Evolutionary conservation across 2,113 vertebrate genomes (phyloP), one percentile per base, ranked within the genome.

Genomic region (Nesoenas mayeri): DNA sequence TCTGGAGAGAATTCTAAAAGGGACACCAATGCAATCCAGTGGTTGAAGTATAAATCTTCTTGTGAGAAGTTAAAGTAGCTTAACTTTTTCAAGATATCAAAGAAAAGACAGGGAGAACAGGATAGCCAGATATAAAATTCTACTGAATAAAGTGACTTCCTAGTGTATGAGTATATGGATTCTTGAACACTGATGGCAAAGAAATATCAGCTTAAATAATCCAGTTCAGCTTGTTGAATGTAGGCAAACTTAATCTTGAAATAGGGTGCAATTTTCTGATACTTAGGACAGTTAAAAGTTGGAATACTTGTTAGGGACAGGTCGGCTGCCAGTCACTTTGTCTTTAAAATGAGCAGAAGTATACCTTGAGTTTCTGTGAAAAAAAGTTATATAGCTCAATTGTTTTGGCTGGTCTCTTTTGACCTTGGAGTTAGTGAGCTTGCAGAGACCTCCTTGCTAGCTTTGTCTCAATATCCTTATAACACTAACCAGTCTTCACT

Each of bases 271-370:
- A 12, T 57, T 93, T 65, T 61, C 36, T 54, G 11, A 8, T 18
- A 57, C 15, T 15, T 26, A 56, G 24, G 12, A 71, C 1, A 88
- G 70, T 54, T 53, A 64, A 78, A 71, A 28, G 0, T 51, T 60
- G 18, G 6, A 74, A 56, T 56, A 66, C 0, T 0, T 60, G 3
- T 42, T 60, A 89, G 19, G 5, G 12, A 19, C 10, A 71, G 9
- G 6, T 24, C 56, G 12, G 8, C 18, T 67, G 4, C 14, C 47
- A 64, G 7, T 47, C 1, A 28, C 62, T 91, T 61, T 71, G 5
- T 44, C 61, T 81, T 72, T 74, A 72, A 89, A 91, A 71, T 36
- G 10, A 69, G 14, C 16, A 65, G 12, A 53, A 66, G 15, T 58
- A 29, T 51, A 31, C 38, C 11, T 69, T 79, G 75, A 85, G 2